Evolutionary conservation across 2,888 invertebrate species (phyloP), one percentile per base, ranked within the genome.

Genomic region (Erpobdella octoculata): DNA sequence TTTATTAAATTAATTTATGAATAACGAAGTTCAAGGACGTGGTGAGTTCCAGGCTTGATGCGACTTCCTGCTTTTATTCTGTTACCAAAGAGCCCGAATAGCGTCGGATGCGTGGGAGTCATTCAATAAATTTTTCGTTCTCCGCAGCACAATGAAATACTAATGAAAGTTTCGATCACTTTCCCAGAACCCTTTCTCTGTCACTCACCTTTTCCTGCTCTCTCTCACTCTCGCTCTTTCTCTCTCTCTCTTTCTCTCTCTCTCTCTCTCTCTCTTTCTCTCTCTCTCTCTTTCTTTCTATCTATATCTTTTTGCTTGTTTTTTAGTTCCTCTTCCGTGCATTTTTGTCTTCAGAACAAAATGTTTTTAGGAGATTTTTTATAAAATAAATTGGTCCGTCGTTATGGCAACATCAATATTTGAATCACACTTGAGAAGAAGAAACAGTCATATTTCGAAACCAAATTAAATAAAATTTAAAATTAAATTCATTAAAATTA

Each of bases 121-220:
- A 53, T 53, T 15, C 53, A 53, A 53, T 53, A 53, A 53, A 53
- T 53, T 53, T 53, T 8, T n/a, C n/a, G n/a, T n/a, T n/a, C n/a
- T n/a, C n/a, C n/a, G n/a, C 53, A 53, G 53, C 53, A 53, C 53
- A 53, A 53, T 53, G 53, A 21, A 53, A 21, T 28, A 25, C 53
- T 53, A 53, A 53, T 53, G 53, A 28, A 53, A 53, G 53, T 8
- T 53, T 53, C 53, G 53, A 53, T 53, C 53, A 5, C 28, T 41
- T 53, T 53, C 53, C 21, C 15, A 25, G n/a, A n/a, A n/a, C n/a
- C n/a, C n/a, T n/a, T n/a, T n/a, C n/a, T n/a, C n/a, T n/a, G n/a
- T n/a, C n/a, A n/a, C n/a, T n/a, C n/a, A n/a, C n/a, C n/a, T 41
- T 41, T 41, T 41, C n/a, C n/a, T 41, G 12, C 12, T 41, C n/a